These are phyloP conservation scores for Euplexia lucipara DNA, from an alignment of 2,888 invertebrate species.

Conservation along the genomic window DNA sequence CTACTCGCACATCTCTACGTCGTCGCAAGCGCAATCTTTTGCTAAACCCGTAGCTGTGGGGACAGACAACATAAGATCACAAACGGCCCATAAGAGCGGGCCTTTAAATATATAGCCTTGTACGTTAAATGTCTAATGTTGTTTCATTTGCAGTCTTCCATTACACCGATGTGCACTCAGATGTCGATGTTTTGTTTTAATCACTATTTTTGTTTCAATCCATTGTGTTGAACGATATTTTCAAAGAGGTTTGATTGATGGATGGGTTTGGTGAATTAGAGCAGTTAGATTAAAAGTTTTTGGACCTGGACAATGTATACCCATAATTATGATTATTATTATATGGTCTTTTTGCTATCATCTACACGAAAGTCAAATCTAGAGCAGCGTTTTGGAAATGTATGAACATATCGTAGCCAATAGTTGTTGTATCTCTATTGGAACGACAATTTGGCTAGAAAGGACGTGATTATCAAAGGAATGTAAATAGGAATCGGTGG, in stretches of 20 bases:
- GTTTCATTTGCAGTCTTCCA: conserved; percentile 83
- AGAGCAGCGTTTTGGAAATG: too few species aligned
- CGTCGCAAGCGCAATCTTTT: conserved; percentile 81
- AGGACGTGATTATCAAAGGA: too few species aligned
- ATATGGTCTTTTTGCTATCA: not conserved
- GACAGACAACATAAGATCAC: conserved; percentile 89
- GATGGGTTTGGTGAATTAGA: conserved; percentile 1
- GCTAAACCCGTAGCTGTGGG: conserved; percentile 84
- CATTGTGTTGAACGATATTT: conserved; percentile 42
- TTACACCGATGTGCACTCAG: conserved; percentile 71
- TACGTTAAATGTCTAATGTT: conserved; percentile 87
- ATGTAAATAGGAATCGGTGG: too few species aligned
- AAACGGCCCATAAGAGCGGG: conserved; percentile 83
- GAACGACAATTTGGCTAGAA: too few species aligned
- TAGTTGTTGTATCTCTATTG: too few species aligned
- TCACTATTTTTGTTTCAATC: conserved; percentile 49
- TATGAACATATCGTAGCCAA: too few species aligned
- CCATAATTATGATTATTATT: not conserved
- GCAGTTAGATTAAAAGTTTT: not conserved
- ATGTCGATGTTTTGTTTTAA: conserved; percentile 66
- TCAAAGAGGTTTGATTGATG: conserved; percentile 35
- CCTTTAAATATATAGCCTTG: conserved; percentile 88
- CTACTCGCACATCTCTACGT: conserved; percentile 55
- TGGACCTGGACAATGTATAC: too few species aligned
- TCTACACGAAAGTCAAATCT: too few species aligned